Evolutionary conservation across 2,113 vertebrate genomes (phyloP).

Genomic region (Dermatemys mawii): DNA sequence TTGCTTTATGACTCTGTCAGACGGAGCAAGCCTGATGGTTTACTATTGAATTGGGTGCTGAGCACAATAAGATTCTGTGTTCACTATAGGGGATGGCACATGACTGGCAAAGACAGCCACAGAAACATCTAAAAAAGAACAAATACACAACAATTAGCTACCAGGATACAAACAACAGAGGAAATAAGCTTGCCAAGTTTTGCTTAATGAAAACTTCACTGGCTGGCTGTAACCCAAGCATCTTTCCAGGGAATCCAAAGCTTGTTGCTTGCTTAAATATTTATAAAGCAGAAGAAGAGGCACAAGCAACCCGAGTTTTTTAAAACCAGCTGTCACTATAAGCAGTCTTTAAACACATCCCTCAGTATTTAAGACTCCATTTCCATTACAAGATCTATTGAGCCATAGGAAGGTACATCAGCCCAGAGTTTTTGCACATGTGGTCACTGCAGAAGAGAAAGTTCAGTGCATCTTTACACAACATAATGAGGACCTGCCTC

Average conservation of each 20-base stretch:
- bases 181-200: not conserved
- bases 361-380: not conserved
- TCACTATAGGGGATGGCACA: rapidly evolving
- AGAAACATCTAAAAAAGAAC: not conserved
- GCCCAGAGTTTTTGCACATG: not conserved
- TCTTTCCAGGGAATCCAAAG: not conserved
- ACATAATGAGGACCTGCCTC: not conserved
- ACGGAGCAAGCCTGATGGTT: not conserved
- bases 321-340: not conserved
- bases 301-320: not conserved
- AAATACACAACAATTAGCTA: not conserved
- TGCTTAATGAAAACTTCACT: slow-evolving; percentile 7
- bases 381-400: not conserved
- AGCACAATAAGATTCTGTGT: not conserved
- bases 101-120: not conserved
- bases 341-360: not conserved
- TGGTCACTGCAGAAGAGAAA: not conserved
- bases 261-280: not conserved
- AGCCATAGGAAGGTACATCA: not conserved
- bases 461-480: not conserved
- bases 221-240: not conserved
- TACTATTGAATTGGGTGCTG: not conserved
- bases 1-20: not conserved
- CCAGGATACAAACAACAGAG: not conserved
- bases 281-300: not conserved